phyloP scores from a whole-genome alignment of 2,113 vertebrate species.

The Rhabdomys dilectus region DNA sequence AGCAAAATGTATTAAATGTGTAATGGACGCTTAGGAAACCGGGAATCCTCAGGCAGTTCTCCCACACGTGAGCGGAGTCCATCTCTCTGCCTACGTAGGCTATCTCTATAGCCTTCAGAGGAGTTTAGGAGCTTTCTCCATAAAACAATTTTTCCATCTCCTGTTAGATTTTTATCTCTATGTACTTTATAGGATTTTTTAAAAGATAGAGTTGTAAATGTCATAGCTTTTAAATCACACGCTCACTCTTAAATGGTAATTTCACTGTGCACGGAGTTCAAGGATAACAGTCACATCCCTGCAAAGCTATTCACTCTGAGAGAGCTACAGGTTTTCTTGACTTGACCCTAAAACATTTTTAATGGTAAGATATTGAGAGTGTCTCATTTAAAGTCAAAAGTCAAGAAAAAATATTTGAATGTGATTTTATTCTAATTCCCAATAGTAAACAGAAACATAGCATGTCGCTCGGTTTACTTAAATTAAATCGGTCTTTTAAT shows the following conservation, averaged over 20 bases:
- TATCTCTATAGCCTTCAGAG: background rate
- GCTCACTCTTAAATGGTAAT: background rate
- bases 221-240: background rate
- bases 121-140: background rate
- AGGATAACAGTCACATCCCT: background rate
- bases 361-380: background rate
- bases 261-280: conserved; percentile 42
- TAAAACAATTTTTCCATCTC: background rate
- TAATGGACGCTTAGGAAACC: conserved; percentile 1
- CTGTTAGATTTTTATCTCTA: conserved; percentile 31
- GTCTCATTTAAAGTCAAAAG: conserved; percentile 35
- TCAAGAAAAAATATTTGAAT: conserved; percentile 16
- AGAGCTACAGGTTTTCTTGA: conserved; percentile 17
- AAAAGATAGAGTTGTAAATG: background rate
- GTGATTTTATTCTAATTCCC: conserved; percentile 24
- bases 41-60: background rate
- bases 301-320: background rate
- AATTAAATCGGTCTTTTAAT: conserved; percentile 30
- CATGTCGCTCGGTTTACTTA: background rate
- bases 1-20: conserved; percentile 43
- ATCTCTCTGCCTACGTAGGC: background rate
- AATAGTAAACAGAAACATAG: background rate
- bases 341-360: background rate
- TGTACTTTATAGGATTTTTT: background rate
- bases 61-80: background rate